phyloP scores from a whole-genome alignment of 2,888 invertebrate species.

The Pristionchus arcanus region DNA sequence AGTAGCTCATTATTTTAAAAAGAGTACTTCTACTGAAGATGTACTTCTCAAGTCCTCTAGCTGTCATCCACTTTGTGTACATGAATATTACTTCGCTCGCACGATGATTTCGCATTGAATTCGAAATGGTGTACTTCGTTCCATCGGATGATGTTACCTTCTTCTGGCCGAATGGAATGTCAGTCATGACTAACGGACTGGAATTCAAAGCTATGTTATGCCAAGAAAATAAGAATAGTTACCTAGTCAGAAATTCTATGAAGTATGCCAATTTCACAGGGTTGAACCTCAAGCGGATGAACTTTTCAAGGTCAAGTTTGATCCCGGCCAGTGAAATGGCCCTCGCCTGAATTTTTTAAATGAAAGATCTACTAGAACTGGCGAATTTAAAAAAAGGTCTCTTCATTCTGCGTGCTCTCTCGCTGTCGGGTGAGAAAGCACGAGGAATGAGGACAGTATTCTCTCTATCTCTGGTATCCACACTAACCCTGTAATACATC shows the following conservation, averaged over 20 bases:
- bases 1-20: slow-evolving; percentile 29
- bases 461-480: neutral
- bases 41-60: neutral
- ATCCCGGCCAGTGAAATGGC: neutral
- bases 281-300: neutral
- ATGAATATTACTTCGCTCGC: slow-evolving; percentile 15
- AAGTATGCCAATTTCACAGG: neutral
- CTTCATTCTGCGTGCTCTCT: too few species aligned
- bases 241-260: neutral
- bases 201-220: neutral
- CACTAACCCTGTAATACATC: neutral
- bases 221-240: neutral
- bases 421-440: too few species aligned
- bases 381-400: too few species aligned
- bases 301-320: neutral
- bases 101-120: slow-evolving; percentile 50
- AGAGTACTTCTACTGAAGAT: slow-evolving; percentile 3
- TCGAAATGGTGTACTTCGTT: slow-evolving; percentile 10
- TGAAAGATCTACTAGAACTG: too few species aligned
- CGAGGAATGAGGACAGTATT: too few species aligned
- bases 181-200: slow-evolving; percentile 46
- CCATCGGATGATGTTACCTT: slow-evolving; percentile 48
- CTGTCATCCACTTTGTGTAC: neutral
- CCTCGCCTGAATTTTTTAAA: neutral
- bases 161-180: slow-evolving; percentile 44